Conservation (phyloP, 2,113 vertebrate species). For the Charina bottae region DNA sequence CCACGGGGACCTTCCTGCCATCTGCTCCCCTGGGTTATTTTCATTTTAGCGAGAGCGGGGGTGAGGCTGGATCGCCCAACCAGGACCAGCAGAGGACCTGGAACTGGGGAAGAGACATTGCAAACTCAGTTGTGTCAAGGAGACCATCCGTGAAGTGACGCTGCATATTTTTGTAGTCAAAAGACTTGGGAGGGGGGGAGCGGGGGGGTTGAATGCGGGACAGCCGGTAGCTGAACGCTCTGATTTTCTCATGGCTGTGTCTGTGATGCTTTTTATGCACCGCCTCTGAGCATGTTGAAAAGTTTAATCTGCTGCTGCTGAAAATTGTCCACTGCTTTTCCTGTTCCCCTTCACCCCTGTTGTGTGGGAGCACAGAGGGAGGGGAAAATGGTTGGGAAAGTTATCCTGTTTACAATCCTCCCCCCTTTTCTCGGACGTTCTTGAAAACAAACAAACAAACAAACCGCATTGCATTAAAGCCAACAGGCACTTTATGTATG, state of each 20-base stretch:
- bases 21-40: not conserved
- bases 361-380: not conserved
- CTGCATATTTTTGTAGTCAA: not conserved
- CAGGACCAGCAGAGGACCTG: not conserved
- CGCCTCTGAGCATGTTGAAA: not conserved
- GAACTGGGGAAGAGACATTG: conserved; percentile 23
- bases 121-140: conserved; percentile 20
- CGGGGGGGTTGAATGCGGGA: conserved; percentile 13
- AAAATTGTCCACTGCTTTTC: conserved; percentile 20
- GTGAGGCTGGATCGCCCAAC: not conserved
- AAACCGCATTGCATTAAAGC: conserved; percentile 14
- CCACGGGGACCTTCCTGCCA: conserved; percentile 38
- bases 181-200: not conserved
- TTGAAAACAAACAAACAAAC: conserved; percentile 1
- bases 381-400: conserved; percentile 47
- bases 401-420: conserved; percentile 74
- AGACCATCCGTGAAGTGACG: conserved; percentile 3
- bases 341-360: not conserved
- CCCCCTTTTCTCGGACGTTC: conserved; percentile 50
- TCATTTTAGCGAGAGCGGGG: conserved; percentile 19
- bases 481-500: conserved; percentile 73
- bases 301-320: conserved; percentile 28
- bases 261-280: conserved; percentile 36
- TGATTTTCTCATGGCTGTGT: conserved; percentile 27
- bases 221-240: not conserved